Evolutionary conservation across 2,113 vertebrate species (phyloP).

Genomic region (Notechis scutatus): DNA sequence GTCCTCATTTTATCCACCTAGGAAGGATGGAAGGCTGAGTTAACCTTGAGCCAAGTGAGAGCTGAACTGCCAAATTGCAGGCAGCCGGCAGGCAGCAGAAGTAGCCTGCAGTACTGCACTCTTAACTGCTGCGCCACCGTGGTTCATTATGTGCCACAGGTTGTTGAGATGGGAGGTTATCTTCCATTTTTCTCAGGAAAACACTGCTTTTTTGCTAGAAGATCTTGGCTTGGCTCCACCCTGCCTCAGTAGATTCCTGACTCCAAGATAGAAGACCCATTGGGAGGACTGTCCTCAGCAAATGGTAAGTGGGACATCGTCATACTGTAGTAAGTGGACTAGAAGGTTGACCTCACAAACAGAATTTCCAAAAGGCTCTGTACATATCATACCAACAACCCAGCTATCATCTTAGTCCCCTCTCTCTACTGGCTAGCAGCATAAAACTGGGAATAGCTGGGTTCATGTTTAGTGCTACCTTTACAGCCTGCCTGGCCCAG

Average conservation of each 20-base stretch:
- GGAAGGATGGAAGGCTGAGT: no score
- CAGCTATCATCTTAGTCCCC: neutral
- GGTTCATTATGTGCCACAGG: neutral
- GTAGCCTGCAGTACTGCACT: no score
- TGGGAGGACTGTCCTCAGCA: neutral
- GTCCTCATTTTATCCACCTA: no score
- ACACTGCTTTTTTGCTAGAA: neutral
- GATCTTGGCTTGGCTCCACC: neutral
- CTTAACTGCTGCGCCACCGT: no score
- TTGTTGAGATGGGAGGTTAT: neutral
- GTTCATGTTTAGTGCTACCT: neutral
- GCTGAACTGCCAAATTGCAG: no score
- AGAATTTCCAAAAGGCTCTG: neutral
- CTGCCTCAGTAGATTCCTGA: neutral
- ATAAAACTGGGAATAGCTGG: neutral
- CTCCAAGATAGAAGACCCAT: neutral
- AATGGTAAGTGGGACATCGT: neutral
- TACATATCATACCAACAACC: neutral
- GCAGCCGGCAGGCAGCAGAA: no score
- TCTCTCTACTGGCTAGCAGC: neutral
- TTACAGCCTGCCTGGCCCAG: neutral
- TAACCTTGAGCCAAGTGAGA: no score
- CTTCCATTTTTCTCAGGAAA: neutral
- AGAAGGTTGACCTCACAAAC: neutral
- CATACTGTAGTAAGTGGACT: neutral